These are phyloP conservation scores for Vipera latastei DNA, from an alignment of 2,797 vertebrate genomes.

Conservation along the genomic window DNA sequence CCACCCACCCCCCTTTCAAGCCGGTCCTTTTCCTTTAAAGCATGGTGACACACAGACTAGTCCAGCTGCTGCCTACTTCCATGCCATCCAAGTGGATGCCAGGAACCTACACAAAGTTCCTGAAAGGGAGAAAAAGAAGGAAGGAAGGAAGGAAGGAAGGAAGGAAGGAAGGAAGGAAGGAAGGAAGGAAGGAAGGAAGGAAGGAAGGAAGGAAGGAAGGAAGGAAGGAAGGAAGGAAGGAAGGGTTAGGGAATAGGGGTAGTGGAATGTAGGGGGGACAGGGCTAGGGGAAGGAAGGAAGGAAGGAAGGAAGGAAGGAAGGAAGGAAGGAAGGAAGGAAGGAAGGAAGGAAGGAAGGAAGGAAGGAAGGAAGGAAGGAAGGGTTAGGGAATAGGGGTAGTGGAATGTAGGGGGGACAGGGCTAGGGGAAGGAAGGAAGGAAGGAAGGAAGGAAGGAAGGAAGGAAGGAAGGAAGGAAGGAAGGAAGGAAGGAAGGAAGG, in stretches of 20 bases:
- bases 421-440: conserved; percentile 43
- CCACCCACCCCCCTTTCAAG: not conserved
- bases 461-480: not conserved
- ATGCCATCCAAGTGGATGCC: conserved; percentile 63
- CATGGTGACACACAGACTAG: conserved; percentile 64
- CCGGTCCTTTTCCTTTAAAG: conserved; percentile 47
- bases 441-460: conserved; percentile 44
- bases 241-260: conserved; percentile 30
- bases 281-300: not conserved
- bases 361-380: conserved; percentile 1
- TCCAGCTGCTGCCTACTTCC: conserved; percentile 66
- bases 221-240: conserved; percentile 31
- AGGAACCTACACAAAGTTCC: conserved; percentile 71
- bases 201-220: conserved; percentile 57
- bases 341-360: not conserved
- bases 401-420: conserved; percentile 33
- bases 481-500: not conserved
- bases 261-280: conserved; percentile 39
- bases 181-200: conserved; percentile 55
- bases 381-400: conserved; percentile 39
- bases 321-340: conserved; percentile 1
- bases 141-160: conserved; percentile 53
- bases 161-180: not conserved
- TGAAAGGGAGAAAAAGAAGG: conserved; percentile 63
- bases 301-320: conserved; percentile 57